phyloP scores from a whole-genome alignment of 53 echinoderm and acorn worm genomes.

The Glandiceps talaboti region DNA sequence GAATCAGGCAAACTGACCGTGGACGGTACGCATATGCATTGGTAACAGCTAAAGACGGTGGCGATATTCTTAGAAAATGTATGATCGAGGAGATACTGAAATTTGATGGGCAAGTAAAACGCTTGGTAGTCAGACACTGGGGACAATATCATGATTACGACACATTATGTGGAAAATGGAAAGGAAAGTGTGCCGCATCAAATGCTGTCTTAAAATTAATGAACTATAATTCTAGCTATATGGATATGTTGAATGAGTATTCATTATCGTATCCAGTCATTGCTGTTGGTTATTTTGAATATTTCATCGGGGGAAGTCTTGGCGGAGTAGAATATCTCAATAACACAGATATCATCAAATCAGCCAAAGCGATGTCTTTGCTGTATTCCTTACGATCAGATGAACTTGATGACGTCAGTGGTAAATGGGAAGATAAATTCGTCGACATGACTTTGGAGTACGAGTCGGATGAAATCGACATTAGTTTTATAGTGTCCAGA shows the following conservation, averaged over 20 bases:
- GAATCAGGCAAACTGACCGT: conserved; percentile 64
- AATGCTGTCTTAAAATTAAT: conserved; percentile 55
- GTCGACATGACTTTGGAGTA: conserved; percentile 3
- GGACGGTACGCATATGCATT: conserved; percentile 51
- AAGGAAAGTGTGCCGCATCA: conserved; percentile 35
- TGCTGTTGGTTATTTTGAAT: background rate
- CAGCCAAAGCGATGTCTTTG: conserved; percentile 49
- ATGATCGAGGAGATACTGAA: conserved; percentile 43
- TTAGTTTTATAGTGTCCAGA: conserved; percentile 43
- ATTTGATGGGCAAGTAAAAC: conserved; percentile 41
- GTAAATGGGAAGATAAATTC: conserved; percentile 36
- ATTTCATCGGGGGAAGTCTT: conserved; percentile 51
- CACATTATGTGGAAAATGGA: conserved; percentile 69
- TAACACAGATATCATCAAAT: conserved; percentile 27
- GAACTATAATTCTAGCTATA: conserved; percentile 20
- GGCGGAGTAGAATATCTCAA: conserved; percentile 40
- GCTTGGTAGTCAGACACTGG: conserved; percentile 27
- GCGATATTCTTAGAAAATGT: conserved; percentile 44
- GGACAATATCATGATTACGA: conserved; percentile 30
- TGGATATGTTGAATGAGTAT: conserved; percentile 40
- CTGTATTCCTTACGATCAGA: conserved; percentile 33
- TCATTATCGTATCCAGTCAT: conserved; percentile 39
- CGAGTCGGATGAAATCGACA: conserved; percentile 20
- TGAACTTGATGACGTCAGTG: conserved; percentile 13
- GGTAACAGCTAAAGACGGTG: conserved; percentile 45